Conservation (phyloP, 2,888 invertebrate genomes). For the Gasteruption jaculator region DNA sequence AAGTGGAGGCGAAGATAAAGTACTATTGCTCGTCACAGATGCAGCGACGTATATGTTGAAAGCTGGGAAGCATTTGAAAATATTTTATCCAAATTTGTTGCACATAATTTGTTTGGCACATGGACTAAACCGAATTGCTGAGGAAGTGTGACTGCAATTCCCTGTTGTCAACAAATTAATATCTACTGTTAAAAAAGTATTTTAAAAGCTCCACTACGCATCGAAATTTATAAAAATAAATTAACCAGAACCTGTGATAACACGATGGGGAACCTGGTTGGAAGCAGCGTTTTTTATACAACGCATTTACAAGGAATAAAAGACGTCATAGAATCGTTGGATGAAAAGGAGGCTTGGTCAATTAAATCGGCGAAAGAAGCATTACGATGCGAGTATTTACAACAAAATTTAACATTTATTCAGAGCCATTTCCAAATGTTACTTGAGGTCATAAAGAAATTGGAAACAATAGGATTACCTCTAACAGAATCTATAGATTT, state of each 20-base stretch:
- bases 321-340: too few relatives aligned
- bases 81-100: constrained; percentile 27
- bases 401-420: too few relatives aligned
- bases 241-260: constrained; percentile 27
- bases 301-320: background rate
- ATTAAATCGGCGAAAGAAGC: too few relatives aligned
- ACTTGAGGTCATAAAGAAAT: too few relatives aligned
- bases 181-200: constrained; percentile 30
- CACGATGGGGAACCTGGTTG: constrained; percentile 31
- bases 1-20: constrained; percentile 1
- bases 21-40: constrained; percentile 21
- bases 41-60: constrained; percentile 28
- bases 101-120: constrained; percentile 33
- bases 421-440: too few relatives aligned
- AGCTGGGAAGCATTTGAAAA: constrained; percentile 24
- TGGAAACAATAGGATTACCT: too few relatives aligned
- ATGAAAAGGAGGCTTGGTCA: too few relatives aligned
- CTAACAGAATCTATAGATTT: too few relatives aligned
- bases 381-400: too few relatives aligned
- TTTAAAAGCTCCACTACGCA: constrained; percentile 30
- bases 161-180: constrained; percentile 27
- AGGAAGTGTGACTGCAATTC: constrained; percentile 24
- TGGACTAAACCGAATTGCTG: constrained; percentile 30
- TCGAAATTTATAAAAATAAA: constrained; percentile 22
- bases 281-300: constrained; percentile 15